phyloP scores from a whole-genome alignment of 2,113 vertebrate genomes.

The Calyptomena viridis region DNA sequence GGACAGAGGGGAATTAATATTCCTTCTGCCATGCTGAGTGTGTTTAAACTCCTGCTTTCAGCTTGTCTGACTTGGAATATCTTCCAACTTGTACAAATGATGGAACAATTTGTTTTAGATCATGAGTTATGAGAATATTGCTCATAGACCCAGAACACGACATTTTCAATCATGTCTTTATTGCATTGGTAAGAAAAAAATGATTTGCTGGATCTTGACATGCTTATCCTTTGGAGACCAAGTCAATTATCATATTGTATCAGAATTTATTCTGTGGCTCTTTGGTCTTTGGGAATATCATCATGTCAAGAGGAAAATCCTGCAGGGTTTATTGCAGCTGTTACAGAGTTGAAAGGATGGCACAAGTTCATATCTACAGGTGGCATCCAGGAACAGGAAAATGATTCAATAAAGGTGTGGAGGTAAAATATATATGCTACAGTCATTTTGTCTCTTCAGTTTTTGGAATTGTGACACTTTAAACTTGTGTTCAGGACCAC shows the following conservation, averaged over 20 bases:
- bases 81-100: slow-evolving; percentile 58
- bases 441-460: rapidly evolving
- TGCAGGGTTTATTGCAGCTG: background rate
- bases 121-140: slow-evolving; percentile 45
- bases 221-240: slow-evolving; percentile 42
- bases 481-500: background rate
- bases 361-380: background rate
- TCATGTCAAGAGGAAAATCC: background rate
- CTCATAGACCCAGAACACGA: slow-evolving; percentile 22
- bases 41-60: slow-evolving; percentile 46
- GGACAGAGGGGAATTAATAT: background rate
- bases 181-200: background rate
- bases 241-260: slow-evolving; percentile 21
- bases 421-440: rapidly evolving
- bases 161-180: slow-evolving; percentile 55
- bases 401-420: background rate
- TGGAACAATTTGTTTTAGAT: slow-evolving; percentile 62
- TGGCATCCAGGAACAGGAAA: background rate
- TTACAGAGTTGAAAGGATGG: background rate
- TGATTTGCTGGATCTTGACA: slow-evolving; percentile 24
- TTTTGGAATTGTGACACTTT: background rate
- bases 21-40: background rate
- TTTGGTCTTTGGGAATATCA: background rate
- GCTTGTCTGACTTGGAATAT: slow-evolving; percentile 54
- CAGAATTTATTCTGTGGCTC: background rate